Evolutionary conservation across 2,888 invertebrate species (phyloP).

Genomic region (Clivina fossor): DNA sequence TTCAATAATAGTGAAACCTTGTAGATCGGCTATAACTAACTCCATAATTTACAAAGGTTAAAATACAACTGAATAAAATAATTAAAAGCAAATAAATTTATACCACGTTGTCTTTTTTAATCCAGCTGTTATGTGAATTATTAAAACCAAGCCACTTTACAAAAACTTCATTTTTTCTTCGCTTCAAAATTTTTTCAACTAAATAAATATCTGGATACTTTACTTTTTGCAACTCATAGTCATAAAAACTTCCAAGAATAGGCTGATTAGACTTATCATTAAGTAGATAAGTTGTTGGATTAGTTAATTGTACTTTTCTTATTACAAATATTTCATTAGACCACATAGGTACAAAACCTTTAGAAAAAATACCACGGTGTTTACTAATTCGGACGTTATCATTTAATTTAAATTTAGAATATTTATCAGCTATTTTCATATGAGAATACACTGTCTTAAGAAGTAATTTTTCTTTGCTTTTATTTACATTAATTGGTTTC

Average conservation of each 20-base stretch:
- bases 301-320: constrained; percentile 39
- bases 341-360: constrained; percentile 44
- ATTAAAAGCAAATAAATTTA: too few species aligned
- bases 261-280: constrained; percentile 41
- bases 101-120: too few species aligned
- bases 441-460: constrained; percentile 12
- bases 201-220: constrained; percentile 43
- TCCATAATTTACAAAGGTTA: too few species aligned
- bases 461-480: too few species aligned
- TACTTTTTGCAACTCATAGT: constrained; percentile 43
- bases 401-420: constrained; percentile 38
- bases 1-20: too few species aligned
- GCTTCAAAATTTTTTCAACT: constrained; percentile 42
- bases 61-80: too few species aligned
- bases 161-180: constrained; percentile 33
- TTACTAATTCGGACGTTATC: constrained; percentile 42
- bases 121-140: too few species aligned
- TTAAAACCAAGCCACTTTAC: constrained; percentile 42
- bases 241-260: constrained; percentile 45
- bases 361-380: constrained; percentile 39
- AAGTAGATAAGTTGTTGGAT: constrained; percentile 40
- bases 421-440: constrained; percentile 20
- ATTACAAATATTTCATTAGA: constrained; percentile 44
- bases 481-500: constrained; percentile 35
- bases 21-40: too few species aligned